phyloP scores from a whole-genome alignment of 2,888 invertebrate genomes.

The Harpagoxenus sublaevis region DNA sequence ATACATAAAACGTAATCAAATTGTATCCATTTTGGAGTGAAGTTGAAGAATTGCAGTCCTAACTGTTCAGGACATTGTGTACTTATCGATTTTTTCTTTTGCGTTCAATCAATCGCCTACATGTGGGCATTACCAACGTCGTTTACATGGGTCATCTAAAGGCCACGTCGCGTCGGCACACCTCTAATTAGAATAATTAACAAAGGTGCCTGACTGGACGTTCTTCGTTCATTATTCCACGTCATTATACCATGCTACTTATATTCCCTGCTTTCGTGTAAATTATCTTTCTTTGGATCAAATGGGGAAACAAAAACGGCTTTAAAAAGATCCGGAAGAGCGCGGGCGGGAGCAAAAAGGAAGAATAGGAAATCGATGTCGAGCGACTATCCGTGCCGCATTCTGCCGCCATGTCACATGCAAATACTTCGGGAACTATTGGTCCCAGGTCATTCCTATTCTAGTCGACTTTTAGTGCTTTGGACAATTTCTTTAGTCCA shows the following conservation, averaged over 20 bases:
- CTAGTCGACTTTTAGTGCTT: constrained; percentile 12
- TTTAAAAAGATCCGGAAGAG: constrained; percentile 58
- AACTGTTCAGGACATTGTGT: not conserved
- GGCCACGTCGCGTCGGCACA: constrained; percentile 59
- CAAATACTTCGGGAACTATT: constrained; percentile 70
- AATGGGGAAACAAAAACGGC: constrained; percentile 53
- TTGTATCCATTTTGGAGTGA: not conserved
- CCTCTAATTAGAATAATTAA: constrained; percentile 78
- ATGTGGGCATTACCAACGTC: constrained; percentile 27
- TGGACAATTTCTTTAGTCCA: not conserved
- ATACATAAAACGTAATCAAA: not conserved
- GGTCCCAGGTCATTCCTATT: constrained; percentile 61
- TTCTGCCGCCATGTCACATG: constrained; percentile 76
- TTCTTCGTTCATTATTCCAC: constrained; percentile 59
- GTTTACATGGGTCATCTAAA: constrained; percentile 58
- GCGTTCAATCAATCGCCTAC: constrained; percentile 40
- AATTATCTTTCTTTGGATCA: constrained; percentile 56
- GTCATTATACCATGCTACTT: constrained; percentile 1
- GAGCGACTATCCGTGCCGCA: constrained; percentile 71
- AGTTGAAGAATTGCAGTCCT: not conserved
- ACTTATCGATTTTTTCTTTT: constrained; percentile 3
- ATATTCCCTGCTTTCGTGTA: constrained; percentile 59
- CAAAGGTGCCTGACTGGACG: constrained; percentile 65
- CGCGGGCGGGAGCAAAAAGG: constrained; percentile 18
- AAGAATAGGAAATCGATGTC: constrained; percentile 68